Conservation (phyloP, 1,140 invertebrate genomes). For the Polyergus mexicanus region DNA sequence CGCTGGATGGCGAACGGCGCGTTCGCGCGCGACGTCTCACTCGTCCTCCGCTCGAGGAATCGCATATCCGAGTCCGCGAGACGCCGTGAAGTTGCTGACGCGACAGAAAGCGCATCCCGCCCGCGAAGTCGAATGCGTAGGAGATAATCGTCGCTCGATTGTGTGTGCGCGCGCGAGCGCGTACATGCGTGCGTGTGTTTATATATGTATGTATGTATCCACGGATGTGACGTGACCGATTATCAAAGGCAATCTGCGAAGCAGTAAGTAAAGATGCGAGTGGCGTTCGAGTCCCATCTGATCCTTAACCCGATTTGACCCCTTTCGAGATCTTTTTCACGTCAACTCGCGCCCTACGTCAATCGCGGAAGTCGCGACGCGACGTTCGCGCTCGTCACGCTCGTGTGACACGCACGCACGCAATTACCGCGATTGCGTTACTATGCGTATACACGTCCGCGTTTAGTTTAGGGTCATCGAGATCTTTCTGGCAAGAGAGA, state of each 20-base stretch:
- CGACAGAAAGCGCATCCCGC: not conserved
- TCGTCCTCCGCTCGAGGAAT: not conserved
- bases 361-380: constrained; percentile 30
- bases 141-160: not conserved
- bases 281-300: not conserved
- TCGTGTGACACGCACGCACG: constrained; percentile 5
- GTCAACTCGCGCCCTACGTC: not conserved
- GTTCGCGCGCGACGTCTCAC: constrained; percentile 65
- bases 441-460: not conserved
- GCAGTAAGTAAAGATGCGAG: constrained; percentile 62
- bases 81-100: constrained; percentile 24
- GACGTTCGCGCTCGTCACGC: constrained; percentile 28
- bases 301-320: constrained; percentile 70
- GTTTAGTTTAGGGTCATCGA: too few relatives aligned
- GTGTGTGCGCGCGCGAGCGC: too few relatives aligned
- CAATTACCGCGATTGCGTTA: not conserved
- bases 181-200: too few relatives aligned
- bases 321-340: not conserved
- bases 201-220: too few relatives aligned
- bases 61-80: constrained; percentile 19
- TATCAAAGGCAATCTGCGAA: constrained; percentile 44
- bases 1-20: constrained; percentile 79
- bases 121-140: constrained; percentile 40
- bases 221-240: too few relatives aligned
- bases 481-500: too few relatives aligned